Base-by-base conservation (phyloP, 2,113 vertebrate genomes). In the Seriola rivoliana region DNA sequence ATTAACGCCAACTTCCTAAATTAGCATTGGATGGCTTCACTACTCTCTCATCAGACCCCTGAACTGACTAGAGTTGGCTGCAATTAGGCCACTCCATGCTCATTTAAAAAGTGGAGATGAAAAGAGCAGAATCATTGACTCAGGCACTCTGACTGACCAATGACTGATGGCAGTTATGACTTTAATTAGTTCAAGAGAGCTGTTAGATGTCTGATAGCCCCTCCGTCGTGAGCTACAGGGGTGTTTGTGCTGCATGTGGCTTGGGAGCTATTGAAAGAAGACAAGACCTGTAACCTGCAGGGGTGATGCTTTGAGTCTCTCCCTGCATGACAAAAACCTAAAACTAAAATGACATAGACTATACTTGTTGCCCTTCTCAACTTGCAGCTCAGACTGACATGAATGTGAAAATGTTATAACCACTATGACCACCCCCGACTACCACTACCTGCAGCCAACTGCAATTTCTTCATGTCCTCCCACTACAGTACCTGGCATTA, bases 141-240 rank as follows among this genome's bases (percentile, higher is more conserved):
- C 11, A 59, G 29, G 17, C 14, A 10, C 29, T 44, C 54, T n/a
- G 1, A 19, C 67, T 32, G 34, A 71, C 40, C 29, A 34, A 10
- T 60, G 75, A 21, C 50, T 44, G 57, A 59, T 1, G 6, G 25
- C 23, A 65, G 6, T 59, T 68, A 55, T 57, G 32, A 64, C 66
- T 71, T 66, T 36, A 75, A 78, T 74, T 69, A 72, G 40, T 64
- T 73, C 0, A 62, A 69, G 8, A 48, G 46, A n/a, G 16, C 16
- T 32, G 29, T 29, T 55, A 19, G 32, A 59, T 44, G 19, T 44
- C 13, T 36, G 23, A 46, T 23, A 19, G 63, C 54, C 23, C 54
- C 36, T 71, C 19, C 9, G 46, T 34, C 50, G 14, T 58, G 13
- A 25, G 69, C 13, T 46, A 25, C 19, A 57, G 29, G 29, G 44